phyloP scores from a whole-genome alignment of 2,888 invertebrate genomes.

The Trissolcus japonicus region DNA sequence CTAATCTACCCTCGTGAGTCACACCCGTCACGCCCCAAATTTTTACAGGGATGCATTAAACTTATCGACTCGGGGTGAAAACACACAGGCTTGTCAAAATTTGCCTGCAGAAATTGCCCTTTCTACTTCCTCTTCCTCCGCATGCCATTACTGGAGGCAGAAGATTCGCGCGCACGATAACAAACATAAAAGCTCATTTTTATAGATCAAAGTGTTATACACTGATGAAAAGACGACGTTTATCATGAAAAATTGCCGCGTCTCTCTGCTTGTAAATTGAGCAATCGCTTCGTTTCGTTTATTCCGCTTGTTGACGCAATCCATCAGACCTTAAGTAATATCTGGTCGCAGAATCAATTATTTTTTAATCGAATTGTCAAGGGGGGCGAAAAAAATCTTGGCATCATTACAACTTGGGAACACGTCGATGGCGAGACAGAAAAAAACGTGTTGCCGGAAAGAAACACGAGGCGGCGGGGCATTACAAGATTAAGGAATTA shows the following conservation, averaged over 20 bases:
- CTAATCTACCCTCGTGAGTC: conserved; percentile 62
- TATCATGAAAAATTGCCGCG: conserved; percentile 31
- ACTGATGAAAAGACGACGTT: conserved; percentile 40
- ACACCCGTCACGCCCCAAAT: conserved; percentile 63
- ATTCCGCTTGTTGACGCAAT: conserved; percentile 4
- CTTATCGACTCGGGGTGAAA: conserved; percentile 67
- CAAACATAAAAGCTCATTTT: conserved; percentile 48
- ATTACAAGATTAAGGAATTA: conserved; percentile 58
- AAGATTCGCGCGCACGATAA: conserved; percentile 44
- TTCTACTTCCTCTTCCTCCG: conserved; percentile 45
- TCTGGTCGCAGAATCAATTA: conserved; percentile 13
- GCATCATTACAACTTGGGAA: conserved; percentile 29
- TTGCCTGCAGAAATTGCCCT: conserved; percentile 43
- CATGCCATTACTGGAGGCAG: conserved; percentile 46
- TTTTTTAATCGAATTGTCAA: conserved; percentile 18
- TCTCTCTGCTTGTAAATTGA: conserved; percentile 6
- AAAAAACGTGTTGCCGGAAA: conserved; percentile 37
- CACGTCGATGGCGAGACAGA: conserved; percentile 20
- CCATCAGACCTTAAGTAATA: conserved; percentile 1
- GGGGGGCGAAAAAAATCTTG: conserved; percentile 4
- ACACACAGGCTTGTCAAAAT: conserved; percentile 58
- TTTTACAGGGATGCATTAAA: conserved; percentile 63
- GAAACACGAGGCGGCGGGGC: conserved; percentile 17
- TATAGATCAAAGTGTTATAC: conserved; percentile 50
- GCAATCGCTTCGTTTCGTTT: conserved; percentile 6